Evolutionary conservation across 2,113 vertebrate species (phyloP), one percentile per base, ranked within the genome.

Genomic region (Megaceryle maxima): DNA sequence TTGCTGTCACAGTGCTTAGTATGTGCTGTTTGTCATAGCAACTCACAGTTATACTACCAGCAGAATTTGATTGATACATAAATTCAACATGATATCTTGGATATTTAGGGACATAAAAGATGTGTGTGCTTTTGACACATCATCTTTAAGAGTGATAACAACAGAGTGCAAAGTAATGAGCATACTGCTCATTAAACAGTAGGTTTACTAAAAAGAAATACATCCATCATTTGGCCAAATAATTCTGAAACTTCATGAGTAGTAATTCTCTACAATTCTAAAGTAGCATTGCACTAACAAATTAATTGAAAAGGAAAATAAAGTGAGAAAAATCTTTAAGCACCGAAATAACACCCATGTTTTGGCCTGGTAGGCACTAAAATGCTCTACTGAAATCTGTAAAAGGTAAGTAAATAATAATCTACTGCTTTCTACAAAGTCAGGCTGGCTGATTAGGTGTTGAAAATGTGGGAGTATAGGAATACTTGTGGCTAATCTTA

Each of bases 391-490:
- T 91, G 82, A 87, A 72, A 78, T 75, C 10, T 33, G 0, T 31
- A 72, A 76, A 37, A 84, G 16, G 25, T 46, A 87, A 64, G 46
- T 76, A 92, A 96, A 87, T 72, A 96, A 88, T 53, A 84, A 51
- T 35, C 80, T 69, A 76, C 76, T 88, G 73, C 83, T 91, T 96
- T 92, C 95, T 87, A 80, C 66, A 85, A 82, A 81, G 79, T 80
- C 55, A 87, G 51, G 57, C 41, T 80, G 46, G 73, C 80, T 96
- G 95, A 97, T 87, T 87, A 96, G 83, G 95, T 96, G 93, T 93
- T 96, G 77, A 96, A 96, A 96, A 83, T 69, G 48, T 63, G 56
- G 88, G 60, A 94, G 69, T 53, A 83, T 59, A 55, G 74, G 86
- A 91, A 82, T 87, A 70, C 55, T 83, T 95, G 80, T 76, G 55